Evolutionary conservation across 2,888 invertebrate genomes (phyloP).

Genomic region (Hirtodrosophila alboralis): DNA sequence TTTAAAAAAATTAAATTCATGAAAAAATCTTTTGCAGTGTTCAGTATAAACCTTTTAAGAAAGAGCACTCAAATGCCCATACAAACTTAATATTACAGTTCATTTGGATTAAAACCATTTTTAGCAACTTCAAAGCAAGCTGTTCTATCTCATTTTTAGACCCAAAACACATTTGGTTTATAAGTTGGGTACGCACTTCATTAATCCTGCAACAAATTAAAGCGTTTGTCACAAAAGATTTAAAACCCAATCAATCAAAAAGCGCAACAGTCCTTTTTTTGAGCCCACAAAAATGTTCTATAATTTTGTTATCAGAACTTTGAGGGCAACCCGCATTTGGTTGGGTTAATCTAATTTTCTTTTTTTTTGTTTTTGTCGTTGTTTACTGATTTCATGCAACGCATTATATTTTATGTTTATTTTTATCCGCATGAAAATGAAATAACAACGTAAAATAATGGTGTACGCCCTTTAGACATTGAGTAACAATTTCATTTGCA

Average conservation of each 20-base stretch:
- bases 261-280: constrained; percentile 45
- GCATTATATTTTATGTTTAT: constrained; percentile 58
- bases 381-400: constrained; percentile 59
- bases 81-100: not conserved
- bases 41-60: not conserved
- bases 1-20: too few species aligned
- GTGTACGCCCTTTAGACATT: constrained; percentile 50
- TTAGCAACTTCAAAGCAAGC: constrained; percentile 27
- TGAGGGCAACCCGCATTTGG: constrained; percentile 2
- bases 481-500: constrained; percentile 77
- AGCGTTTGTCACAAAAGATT: constrained; percentile 66
- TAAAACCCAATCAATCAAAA: constrained; percentile 66
- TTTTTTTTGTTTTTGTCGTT: constrained; percentile 34
- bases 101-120: not conserved
- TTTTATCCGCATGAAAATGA: constrained; percentile 64
- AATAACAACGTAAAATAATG: constrained; percentile 56
- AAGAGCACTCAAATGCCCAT: not conserved
- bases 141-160: constrained; percentile 14
- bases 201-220: constrained; percentile 68
- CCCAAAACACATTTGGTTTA: constrained; percentile 23
- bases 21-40: too few species aligned
- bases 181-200: constrained; percentile 40
- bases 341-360: constrained; percentile 51
- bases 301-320: constrained; percentile 51
- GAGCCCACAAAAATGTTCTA: constrained; percentile 41